phyloP scores from a whole-genome alignment of 2,113 vertebrate genomes.

The Melanocharis versteri region DNA sequence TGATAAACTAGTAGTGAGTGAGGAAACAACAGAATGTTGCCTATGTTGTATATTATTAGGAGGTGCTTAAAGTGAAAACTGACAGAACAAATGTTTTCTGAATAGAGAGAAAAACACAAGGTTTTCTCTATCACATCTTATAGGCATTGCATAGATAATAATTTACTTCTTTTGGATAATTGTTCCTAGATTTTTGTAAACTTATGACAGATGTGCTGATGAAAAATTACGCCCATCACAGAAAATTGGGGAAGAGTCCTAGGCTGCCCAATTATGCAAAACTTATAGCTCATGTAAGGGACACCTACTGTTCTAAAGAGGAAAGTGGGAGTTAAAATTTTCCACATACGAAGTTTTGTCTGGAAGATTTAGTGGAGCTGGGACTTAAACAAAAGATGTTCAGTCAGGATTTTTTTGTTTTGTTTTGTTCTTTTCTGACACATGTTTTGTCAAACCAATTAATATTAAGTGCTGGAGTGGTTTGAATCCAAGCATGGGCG shows the following conservation, averaged over 20 bases:
- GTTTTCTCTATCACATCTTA: neutral
- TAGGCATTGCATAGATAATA: slow-evolving; percentile 21
- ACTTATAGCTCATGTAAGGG: slow-evolving; percentile 67
- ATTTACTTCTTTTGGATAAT: slow-evolving; percentile 55
- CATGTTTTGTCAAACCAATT: slow-evolving; percentile 69
- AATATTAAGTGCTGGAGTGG: slow-evolving; percentile 64
- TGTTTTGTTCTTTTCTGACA: slow-evolving; percentile 51
- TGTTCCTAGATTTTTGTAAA: slow-evolving; percentile 35
- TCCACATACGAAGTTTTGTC: slow-evolving; percentile 67
- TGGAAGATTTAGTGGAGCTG: slow-evolving; percentile 70
- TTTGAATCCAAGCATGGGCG: slow-evolving; percentile 30
- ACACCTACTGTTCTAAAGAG: slow-evolving; percentile 74
- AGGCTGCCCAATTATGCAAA: slow-evolving; percentile 72
- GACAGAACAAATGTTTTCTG: neutral
- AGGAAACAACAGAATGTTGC: neutral
- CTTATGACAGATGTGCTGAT: slow-evolving; percentile 56
- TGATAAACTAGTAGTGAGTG: neutral
- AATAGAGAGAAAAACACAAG: neutral
- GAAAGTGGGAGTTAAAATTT: slow-evolving; percentile 73
- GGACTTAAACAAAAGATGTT: slow-evolving; percentile 63
- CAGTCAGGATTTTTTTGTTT: slow-evolving; percentile 31
- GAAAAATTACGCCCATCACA: slow-evolving; percentile 70
- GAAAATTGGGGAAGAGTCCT: slow-evolving; percentile 73
- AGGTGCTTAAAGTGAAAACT: neutral
- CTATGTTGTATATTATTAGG: neutral